Evolutionary conservation across 1,140 invertebrate genomes (phyloP), one percentile per base, ranked within the genome.

Genomic region (Lasioglossum albipes): DNA sequence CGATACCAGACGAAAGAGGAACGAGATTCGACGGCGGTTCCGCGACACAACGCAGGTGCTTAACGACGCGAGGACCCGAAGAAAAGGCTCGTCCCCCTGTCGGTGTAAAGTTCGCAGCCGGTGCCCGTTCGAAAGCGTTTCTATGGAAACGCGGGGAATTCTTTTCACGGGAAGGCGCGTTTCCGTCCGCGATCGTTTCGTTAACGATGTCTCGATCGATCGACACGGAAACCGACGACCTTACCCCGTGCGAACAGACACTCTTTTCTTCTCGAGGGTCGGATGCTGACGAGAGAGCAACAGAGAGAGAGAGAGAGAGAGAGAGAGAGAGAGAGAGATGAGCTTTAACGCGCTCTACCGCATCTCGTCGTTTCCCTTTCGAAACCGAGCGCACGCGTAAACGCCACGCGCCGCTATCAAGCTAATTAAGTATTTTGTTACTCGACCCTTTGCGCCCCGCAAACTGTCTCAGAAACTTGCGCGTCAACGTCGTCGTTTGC

Each of bases 131-230:
- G 31, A 36, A 65, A 65, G 62, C 31, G 62, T 65, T 65, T 10
- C 62, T 41, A 65, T 65, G 31, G 62, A 65, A 31, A 65, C 31
- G 27, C 16, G 27, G 27, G 13, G 62, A 41, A 65, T 65, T 65
- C 62, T 65, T 65, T 59, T 59, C 57, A 59, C 57, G 57, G 20
- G 6, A 20, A 9, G 57, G 57, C 61, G 61, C 61, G 61, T 64
- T 31, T 64, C 61, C 27, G 61, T 64, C 27, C 27, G 20, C 22
- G 61, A 59, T 65, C 62, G 62, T 65, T 42, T 66, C 64, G 64
- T 66, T 66, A 66, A 42, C 16, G 27, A 18, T n/a, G 36, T 42
- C 64, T 20, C 36, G 36, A 66, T 36, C 27, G 36, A n/a, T 66
- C 64, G 64, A 36, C 27, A 65, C 27, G 62, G 52, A 41, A 41